phyloP scores from a whole-genome alignment of 1,140 invertebrate genomes.

The Stenopsyche tienmushanensis region DNA sequence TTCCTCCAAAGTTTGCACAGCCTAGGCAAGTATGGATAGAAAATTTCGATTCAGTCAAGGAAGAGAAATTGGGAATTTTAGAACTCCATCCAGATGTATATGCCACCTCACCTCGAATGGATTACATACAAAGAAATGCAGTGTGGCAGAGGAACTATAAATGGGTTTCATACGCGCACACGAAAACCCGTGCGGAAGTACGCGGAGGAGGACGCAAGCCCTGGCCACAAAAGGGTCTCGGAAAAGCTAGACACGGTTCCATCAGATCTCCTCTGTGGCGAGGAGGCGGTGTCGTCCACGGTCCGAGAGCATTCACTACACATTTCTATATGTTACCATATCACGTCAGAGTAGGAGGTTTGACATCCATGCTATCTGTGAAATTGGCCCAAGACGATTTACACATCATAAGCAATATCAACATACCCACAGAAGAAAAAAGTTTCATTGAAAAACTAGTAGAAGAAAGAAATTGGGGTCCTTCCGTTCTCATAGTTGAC shows the following conservation, averaged over 20 bases:
- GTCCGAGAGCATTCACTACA: conserved; percentile 83
- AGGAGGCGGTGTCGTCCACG: conserved; percentile 81
- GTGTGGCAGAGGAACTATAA: conserved; percentile 86
- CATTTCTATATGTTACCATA: conserved; percentile 93
- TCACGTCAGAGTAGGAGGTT: conserved; percentile 70
- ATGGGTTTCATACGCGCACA: conserved; percentile 73
- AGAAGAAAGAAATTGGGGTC: conserved; percentile 87
- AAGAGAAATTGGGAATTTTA: conserved; percentile 80
- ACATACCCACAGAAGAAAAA: conserved; percentile 82
- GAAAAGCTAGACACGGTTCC: conserved; percentile 87
- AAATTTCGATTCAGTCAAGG: conserved; percentile 76
- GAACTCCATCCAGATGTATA: conserved; percentile 89
- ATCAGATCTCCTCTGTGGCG: conserved; percentile 84
- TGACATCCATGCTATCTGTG: conserved; percentile 79
- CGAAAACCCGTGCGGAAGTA: conserved; percentile 79
- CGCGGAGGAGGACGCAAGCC: conserved; percentile 87
- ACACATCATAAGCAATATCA: conserved; percentile 84
- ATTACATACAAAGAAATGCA: conserved; percentile 86
- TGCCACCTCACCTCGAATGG: conserved; percentile 78
- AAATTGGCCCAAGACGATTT: conserved; percentile 96
- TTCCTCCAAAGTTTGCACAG: conserved; percentile 56
- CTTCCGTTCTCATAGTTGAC: conserved; percentile 93
- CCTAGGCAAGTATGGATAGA: conserved; percentile 89
- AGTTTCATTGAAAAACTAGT: conserved; percentile 79
- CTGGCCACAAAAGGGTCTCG: conserved; percentile 93